Evolutionary conservation across 2,888 invertebrate species (phyloP), one percentile per base, ranked within the genome.

Genomic region (Keiferia lycopersicella): DNA sequence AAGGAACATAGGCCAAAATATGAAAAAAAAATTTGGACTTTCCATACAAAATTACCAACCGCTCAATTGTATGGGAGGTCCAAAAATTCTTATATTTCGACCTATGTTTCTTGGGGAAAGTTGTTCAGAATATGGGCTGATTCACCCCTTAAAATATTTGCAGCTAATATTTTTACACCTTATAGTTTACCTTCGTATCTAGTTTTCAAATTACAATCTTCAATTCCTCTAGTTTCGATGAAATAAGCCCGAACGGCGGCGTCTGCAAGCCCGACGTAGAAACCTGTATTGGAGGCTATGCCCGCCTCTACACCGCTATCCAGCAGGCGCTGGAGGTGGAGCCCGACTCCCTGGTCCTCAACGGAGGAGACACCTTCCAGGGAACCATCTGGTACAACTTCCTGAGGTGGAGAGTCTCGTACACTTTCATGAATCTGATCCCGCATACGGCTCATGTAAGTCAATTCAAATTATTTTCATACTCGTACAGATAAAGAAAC

Each of bases 361-460:
- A 95, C 72, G 95, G 93, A 0, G 95, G 95, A 0, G 95, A 95
- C 82, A 93, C 94, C 70, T 95, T 93, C 81, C 94, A 95, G 66
- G 91, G 91, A 56, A 95, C 95, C 0, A 88, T 96, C 8, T 97
- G 96, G 95, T 97, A 96, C 83, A 95, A 94, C 73, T 82, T 96
- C 64, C 91, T 95, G 59, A 87, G 94, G 65, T 96, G 95, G 95
- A 95, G 95, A 72, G 95, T 95, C 14, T 95, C 95, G 0, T 94
- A 95, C 60, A 80, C 88, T 71, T 96, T 97, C 76, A 94, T 97
- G 87, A 97, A 97, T 77, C 86, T 94, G 80, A 77, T 97, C 63
- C 94, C 94, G 1, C 95, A 96, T 71, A 96, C 96, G 74, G 97
- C 94, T 4, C 95, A 96, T 91, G 96, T 96, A 82, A 86, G 90